Percentiles rank a stretch among this genome's conserved stretches.
Evolutionary conservation across 92 coral and sea anemone species (phyloP).

Genomic region (Epizoanthus scotinus): DNA sequence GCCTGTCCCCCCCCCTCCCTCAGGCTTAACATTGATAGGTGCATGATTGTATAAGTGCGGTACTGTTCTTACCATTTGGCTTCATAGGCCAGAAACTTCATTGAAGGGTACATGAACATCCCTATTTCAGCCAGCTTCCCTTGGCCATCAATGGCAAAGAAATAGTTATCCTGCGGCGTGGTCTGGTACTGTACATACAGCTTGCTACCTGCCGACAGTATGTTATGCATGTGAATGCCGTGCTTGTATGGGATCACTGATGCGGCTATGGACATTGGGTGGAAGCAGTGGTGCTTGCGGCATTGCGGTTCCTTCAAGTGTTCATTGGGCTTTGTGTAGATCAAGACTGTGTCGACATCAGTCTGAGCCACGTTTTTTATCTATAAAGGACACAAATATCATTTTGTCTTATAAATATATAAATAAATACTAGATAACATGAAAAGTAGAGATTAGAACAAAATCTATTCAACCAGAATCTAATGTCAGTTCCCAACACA

Average conservation of each 20-base stretch:
- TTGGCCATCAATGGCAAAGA: conserved; percentile 90
- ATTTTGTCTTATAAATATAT: background rate
- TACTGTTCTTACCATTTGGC: conserved; percentile 82
- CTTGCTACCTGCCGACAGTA: conserved; percentile 55
- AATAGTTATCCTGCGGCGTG: conserved; percentile 94
- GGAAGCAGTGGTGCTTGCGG: conserved; percentile 73
- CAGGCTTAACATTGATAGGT: too few species aligned
- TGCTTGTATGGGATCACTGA: conserved; percentile 83
- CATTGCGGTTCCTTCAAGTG: conserved; percentile 77
- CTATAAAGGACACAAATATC: conserved; percentile 38
- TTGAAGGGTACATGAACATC: conserved; percentile 86
- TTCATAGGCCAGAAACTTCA: conserved; percentile 94
- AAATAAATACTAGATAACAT: too few species aligned
- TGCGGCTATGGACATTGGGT: conserved; percentile 75
- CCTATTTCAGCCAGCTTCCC: conserved; percentile 95
- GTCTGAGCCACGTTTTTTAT: conserved; percentile 72
- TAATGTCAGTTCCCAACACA: background rate
- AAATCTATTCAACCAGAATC: background rate
- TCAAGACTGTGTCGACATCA: conserved; percentile 69
- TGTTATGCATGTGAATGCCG: conserved; percentile 70
- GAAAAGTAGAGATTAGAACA: background rate
- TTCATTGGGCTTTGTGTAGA: conserved; percentile 63
- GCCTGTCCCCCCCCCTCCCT: too few species aligned
- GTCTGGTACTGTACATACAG: conserved; percentile 80
- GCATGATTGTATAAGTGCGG: too few species aligned